A percentile compares a stretch with the other conserved stretches of the same genome.
Conservation (phyloP, 2,797 vertebrate species). For the Squalus acanthias region DNA sequence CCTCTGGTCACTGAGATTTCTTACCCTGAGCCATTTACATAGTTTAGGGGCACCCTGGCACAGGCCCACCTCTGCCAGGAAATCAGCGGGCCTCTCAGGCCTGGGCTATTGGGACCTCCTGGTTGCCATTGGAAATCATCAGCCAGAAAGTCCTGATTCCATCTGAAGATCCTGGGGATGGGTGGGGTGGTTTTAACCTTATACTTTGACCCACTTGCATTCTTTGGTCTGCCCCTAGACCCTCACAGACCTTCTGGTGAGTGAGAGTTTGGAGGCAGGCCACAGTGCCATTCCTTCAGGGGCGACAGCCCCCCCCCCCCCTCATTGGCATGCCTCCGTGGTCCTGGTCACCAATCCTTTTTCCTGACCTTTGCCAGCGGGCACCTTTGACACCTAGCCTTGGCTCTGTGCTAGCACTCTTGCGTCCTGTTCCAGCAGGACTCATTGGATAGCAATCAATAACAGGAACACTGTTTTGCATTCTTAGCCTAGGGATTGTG, state of each 20-base stretch:
- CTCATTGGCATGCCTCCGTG: not conserved
- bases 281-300: not conserved
- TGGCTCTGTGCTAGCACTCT: not conserved
- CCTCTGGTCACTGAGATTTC: too few relatives aligned
- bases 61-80: too few relatives aligned
- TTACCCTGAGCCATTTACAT: too few relatives aligned
- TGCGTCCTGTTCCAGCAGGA: not conserved
- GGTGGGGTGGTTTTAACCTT: not conserved
- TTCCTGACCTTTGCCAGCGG: not conserved
- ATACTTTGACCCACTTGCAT: not conserved
- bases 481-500: not conserved
- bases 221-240: not conserved
- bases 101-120: too few relatives aligned
- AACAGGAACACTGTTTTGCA: not conserved
- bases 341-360: not conserved
- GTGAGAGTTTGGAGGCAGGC: not conserved
- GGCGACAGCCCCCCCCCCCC: not conserved
- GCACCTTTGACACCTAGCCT: not conserved
- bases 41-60: too few relatives aligned
- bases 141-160: not conserved
- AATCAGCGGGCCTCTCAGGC: too few relatives aligned
- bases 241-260: not conserved
- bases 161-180: too few relatives aligned
- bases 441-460: not conserved
- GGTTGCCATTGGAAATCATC: not conserved